These are phyloP conservation scores for Andrena marginata DNA, from an alignment of 2,888 invertebrate species.

Conservation along the genomic window DNA sequence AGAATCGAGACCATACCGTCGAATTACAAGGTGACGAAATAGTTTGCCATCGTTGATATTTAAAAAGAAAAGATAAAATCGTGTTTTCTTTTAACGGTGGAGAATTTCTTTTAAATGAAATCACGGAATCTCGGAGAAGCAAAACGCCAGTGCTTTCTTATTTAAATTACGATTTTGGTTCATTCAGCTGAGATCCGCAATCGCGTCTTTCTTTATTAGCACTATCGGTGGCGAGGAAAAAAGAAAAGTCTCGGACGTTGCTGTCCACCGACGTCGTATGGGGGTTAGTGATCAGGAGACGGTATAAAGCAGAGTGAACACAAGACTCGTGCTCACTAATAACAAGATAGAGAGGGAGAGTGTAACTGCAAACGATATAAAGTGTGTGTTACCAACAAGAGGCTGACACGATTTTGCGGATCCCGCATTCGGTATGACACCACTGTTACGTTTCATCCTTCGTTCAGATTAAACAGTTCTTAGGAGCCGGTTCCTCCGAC, in stretches of 20 bases:
- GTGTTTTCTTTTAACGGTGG: too few relatives aligned
- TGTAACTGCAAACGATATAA: slow-evolving; percentile 32
- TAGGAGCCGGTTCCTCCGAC: neutral
- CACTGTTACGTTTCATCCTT: neutral
- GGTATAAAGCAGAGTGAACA: slow-evolving; percentile 67
- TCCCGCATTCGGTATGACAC: neutral
- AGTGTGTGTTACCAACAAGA: neutral
- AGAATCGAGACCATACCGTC: too few relatives aligned
- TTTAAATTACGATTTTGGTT: neutral
- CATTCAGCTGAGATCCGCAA: neutral
- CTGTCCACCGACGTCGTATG: slow-evolving; percentile 44
- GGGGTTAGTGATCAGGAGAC: slow-evolving; percentile 59
- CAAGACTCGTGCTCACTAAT: slow-evolving; percentile 62
- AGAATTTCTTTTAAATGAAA: neutral
- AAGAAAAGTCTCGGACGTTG: slow-evolving; percentile 45
- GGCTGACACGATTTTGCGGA: neutral
- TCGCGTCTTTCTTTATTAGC: slow-evolving; percentile 5
- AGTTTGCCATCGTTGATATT: too few relatives aligned
- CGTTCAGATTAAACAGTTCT: neutral
- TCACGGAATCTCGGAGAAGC: too few relatives aligned
- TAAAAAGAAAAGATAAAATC: too few relatives aligned
- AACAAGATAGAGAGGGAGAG: slow-evolving; percentile 57
- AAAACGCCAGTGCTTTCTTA: too few relatives aligned
- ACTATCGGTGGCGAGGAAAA: neutral
- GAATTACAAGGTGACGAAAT: too few relatives aligned